Conservation (phyloP, 2,113 vertebrate genomes). For the Thalassoma bifasciatum region DNA sequence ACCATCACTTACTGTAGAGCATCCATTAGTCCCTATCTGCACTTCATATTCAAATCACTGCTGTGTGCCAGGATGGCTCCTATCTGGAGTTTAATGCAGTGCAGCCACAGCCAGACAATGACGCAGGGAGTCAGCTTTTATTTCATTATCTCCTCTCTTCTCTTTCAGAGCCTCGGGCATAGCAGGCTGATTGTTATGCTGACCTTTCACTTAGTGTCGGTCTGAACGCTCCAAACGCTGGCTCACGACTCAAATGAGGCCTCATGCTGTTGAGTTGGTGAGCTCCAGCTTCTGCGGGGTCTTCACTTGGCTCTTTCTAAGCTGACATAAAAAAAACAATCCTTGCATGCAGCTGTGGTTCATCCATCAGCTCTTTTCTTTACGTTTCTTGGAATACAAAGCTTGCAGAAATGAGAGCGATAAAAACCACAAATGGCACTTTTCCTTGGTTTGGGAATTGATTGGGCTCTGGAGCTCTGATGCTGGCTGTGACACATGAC, state of each 20-base stretch:
- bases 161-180: constrained; percentile 8
- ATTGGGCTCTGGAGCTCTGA: constrained; percentile 22
- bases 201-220: constrained; percentile 57
- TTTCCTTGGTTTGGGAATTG: constrained; percentile 25
- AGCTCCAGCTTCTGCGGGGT: constrained; percentile 11
- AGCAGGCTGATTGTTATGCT: constrained; percentile 44
- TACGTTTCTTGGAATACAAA: constrained; percentile 10
- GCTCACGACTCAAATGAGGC: constrained; percentile 12
- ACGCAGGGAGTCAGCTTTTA: not conserved
- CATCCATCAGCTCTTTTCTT: constrained; percentile 42
- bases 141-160: constrained; percentile 22
- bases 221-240: constrained; percentile 33
- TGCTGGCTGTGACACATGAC: constrained; percentile 33
- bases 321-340: constrained; percentile 4
- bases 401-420: constrained; percentile 20
- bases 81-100: constrained; percentile 3
- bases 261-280: constrained; percentile 13
- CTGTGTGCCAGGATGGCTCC: constrained; percentile 7
- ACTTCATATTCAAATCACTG: not conserved
- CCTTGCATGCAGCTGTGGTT: not conserved
- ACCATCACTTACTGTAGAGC: not conserved
- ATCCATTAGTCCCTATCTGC: not conserved
- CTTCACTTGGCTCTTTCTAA: constrained; percentile 4
- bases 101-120: not conserved
- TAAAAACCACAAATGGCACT: constrained; percentile 13